A percentile compares a stretch with the other conserved stretches of the same genome.
phyloP scores from a whole-genome alignment of 2,797 vertebrate species.

The Sebastes wilsoni region DNA sequence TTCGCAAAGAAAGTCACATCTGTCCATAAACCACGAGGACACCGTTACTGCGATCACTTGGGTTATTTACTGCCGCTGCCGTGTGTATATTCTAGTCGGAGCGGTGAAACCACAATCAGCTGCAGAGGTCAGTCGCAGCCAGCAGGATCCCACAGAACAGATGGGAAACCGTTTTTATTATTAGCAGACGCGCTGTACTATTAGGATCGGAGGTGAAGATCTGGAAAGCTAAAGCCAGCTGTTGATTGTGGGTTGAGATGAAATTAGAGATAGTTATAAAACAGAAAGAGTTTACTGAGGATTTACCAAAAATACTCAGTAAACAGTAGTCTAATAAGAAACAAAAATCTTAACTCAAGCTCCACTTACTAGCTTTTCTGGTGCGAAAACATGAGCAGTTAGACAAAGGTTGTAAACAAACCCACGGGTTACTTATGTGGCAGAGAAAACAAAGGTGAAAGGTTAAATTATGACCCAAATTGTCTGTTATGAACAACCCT shows the following conservation, averaged over 20 bases:
- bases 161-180: constrained; percentile 2
- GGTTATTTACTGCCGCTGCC: background rate
- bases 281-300: too few relatives aligned
- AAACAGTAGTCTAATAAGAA: too few relatives aligned
- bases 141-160: background rate
- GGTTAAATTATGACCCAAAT: background rate
- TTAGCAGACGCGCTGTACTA: background rate
- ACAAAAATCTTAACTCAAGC: too few relatives aligned
- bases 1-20: constrained; percentile 4
- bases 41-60: background rate
- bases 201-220: background rate
- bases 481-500: background rate
- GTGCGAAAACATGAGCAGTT: background rate
- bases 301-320: background rate
- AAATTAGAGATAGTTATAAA: too few relatives aligned
- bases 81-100: constrained; percentile 10
- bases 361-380: too few relatives aligned
- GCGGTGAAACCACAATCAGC: constrained; percentile 7
- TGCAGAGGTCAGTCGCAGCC: constrained; percentile 17
- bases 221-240: too few relatives aligned
- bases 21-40: background rate
- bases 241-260: too few relatives aligned
- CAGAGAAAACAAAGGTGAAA: background rate
- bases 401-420: background rate
- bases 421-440: background rate